Conservation (phyloP, 2,797 vertebrate genomes). For the Platyrinchus mystaceus region DNA sequence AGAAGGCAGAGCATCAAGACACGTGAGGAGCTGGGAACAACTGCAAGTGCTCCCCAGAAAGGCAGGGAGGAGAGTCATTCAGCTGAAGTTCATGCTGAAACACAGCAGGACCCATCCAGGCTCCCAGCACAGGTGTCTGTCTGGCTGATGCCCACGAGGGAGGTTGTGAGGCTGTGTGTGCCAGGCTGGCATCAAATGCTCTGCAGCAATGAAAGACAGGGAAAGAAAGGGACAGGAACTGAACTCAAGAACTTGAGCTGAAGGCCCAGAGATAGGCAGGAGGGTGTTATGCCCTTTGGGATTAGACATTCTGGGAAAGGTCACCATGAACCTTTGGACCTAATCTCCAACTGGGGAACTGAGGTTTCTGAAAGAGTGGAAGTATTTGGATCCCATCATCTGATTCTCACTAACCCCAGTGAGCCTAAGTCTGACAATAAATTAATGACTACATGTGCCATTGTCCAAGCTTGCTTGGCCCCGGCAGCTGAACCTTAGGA, state of each 20-base stretch:
- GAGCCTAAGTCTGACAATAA: neutral
- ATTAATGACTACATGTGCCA: neutral
- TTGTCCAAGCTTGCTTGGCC: no score
- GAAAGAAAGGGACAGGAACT: neutral
- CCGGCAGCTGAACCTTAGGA: no score
- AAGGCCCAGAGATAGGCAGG: neutral
- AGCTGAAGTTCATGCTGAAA: neutral
- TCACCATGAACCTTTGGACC: neutral
- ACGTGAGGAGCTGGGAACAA: neutral
- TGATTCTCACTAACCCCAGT: neutral
- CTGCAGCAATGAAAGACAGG: neutral
- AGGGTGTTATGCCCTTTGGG: fast-evolving
- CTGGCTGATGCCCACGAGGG: fast-evolving
- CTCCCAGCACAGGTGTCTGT: neutral
- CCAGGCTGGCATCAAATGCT: neutral
- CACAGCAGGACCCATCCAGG: neutral
- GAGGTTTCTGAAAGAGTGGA: neutral
- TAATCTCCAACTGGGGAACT: neutral
- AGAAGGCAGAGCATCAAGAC: neutral
- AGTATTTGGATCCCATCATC: neutral
- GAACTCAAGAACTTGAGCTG: neutral
- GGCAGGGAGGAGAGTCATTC: neutral
- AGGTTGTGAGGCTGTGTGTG: neutral
- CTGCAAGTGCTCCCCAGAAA: neutral
- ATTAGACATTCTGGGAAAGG: neutral